Evolutionary conservation across 2,888 invertebrate species (phyloP), one percentile per base, ranked within the genome.

Genomic region (Spodoptera picta): DNA sequence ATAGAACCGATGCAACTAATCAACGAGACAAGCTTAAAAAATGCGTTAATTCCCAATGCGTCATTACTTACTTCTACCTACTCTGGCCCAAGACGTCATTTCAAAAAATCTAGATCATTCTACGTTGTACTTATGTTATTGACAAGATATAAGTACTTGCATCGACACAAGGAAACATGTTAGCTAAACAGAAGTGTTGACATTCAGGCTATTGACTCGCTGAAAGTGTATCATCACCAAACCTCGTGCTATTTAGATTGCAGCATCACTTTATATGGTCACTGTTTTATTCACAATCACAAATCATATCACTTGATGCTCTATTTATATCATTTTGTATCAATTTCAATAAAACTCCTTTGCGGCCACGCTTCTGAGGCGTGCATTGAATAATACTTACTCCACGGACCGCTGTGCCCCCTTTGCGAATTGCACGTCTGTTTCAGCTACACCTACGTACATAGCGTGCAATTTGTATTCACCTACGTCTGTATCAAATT

Each of bases 111-210:
- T 36, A 36, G 36, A 36, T 36, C 36, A 36, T 36, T 36, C 36
- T 36, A 36, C 36, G 36, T 36, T 7, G 36, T 36, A 36, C 36
- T 36, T 36, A 12, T 46, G 53, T 54, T 46, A 36, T 54, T 62
- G 41, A 53, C 31, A 49, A 45, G 47, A 36, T 41, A 54, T 24
- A 48, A 59, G 46, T 44, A 51, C 24, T 65, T 45, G 24, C 48
- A 59, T 19, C 19, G 49, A 41, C 49, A 47, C 10, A 44, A 48
- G 24, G 46, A 63, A 63, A 68, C 24, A 44, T 47, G 19, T 49
- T 49, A 36, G 41, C 45, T 58, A 73, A 73, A 71, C 58, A 73
- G 56, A 59, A 59, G 41, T 68, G 69, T 73, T 73, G 46, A 68
- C 73, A 31, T 19, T 11, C 19, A 52, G 73, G 53, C 45, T 71